A percentile compares a stretch with the other conserved stretches of the same genome.
Evolutionary conservation across 2,113 vertebrate species (phyloP).

Genomic region (Ivindomyrus marchei): DNA sequence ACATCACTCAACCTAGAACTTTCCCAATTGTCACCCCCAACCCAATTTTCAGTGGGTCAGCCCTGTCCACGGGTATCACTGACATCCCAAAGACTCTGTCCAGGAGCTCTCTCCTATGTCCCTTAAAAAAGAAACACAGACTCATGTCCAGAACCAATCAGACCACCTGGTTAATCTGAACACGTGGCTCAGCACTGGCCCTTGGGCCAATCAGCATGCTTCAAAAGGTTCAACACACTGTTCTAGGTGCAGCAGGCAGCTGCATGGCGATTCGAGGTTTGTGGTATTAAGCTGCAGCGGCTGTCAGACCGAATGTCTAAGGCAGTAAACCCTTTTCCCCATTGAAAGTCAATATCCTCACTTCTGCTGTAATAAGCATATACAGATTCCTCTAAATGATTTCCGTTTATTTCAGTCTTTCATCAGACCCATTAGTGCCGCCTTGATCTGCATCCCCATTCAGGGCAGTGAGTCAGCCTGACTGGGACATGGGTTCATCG

Average conservation of each 20-base stretch:
- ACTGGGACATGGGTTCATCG: neutral
- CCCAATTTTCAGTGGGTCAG: neutral
- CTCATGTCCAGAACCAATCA: neutral
- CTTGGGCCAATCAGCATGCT: neutral
- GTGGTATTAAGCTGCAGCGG: neutral
- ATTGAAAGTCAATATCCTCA: neutral
- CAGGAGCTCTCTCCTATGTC: neutral
- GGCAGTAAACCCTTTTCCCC: neutral
- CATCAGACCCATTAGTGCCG: neutral
- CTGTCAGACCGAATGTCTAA: neutral
- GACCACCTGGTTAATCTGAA: neutral
- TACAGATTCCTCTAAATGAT: neutral
- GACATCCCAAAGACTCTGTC: neutral
- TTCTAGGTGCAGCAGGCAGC: neutral
- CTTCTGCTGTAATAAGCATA: neutral
- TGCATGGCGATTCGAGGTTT: neutral
- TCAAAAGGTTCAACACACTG: neutral
- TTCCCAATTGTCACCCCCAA: neutral
- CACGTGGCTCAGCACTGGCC: neutral
- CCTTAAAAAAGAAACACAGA: neutral
- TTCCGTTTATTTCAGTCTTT: neutral
- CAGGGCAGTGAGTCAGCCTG: neutral
- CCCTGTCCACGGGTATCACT: neutral
- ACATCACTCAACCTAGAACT: neutral
- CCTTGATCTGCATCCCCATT: neutral